A percentile compares a stretch with the other conserved stretches of the same genome.
Conservation (phyloP, 2,797 vertebrate species). For the Limnodromus scolopaceus region DNA sequence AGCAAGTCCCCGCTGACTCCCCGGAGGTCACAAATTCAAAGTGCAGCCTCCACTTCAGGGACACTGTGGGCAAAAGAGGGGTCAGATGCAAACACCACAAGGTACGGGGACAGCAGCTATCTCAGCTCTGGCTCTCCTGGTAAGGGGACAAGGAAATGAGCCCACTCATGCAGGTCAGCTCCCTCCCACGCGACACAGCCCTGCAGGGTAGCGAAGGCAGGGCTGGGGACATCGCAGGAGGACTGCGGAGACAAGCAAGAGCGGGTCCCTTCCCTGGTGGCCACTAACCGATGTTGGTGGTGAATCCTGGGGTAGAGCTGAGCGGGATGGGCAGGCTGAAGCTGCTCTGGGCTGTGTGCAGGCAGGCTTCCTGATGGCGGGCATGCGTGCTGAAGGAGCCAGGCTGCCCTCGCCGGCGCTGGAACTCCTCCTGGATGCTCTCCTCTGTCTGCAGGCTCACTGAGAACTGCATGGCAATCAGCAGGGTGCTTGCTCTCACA, state of each 20-base stretch:
- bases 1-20: conserved; percentile 83
- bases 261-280: neutral
- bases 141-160: neutral
- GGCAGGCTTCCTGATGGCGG: conserved; percentile 93
- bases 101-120: neutral
- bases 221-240: neutral
- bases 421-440: conserved; percentile 90
- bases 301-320: conserved; percentile 94
- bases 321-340: conserved; percentile 96
- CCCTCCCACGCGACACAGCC: neutral
- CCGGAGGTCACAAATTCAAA: conserved; percentile 95
- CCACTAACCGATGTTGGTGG: conserved; percentile 89
- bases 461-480: conserved; percentile 83
- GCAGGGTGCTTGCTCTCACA: neutral
- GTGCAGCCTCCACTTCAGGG: conserved; percentile 93
- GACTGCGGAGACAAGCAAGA: neutral
- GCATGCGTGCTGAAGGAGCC: conserved; percentile 89
- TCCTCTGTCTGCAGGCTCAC: conserved; percentile 97
- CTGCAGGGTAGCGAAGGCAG: neutral
- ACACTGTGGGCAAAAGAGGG: conserved; percentile 78
- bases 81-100: neutral
- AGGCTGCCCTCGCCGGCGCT: conserved; percentile 84
- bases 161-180: neutral
- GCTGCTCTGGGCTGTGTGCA: conserved; percentile 93
- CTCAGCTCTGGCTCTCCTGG: neutral